Conservation (phyloP, 2,797 vertebrate genomes). For the Hozukius guyotensis region DNA sequence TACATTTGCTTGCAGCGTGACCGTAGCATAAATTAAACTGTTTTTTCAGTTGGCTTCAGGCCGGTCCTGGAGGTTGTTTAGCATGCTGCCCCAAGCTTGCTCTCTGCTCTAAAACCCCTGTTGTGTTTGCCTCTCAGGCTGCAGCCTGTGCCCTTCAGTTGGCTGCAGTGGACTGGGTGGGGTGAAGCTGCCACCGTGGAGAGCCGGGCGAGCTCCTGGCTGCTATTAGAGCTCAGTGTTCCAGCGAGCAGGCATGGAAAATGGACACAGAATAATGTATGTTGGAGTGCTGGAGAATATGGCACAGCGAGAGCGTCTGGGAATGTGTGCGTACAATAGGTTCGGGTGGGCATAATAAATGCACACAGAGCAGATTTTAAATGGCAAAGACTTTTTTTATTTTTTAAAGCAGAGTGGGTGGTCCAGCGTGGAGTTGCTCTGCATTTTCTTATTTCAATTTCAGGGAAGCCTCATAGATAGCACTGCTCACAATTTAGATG, state of each 20-base stretch:
- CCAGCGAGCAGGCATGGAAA: conserved; percentile 45
- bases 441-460: conserved; percentile 3
- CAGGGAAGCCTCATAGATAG: background rate
- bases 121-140: conserved; percentile 22
- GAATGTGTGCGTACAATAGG: background rate
- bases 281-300: conserved; percentile 51
- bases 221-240: conserved; percentile 66
- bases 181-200: conserved; percentile 32
- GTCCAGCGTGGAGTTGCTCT: background rate
- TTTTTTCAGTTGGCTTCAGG: conserved; percentile 6
- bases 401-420: background rate
- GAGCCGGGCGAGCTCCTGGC: conserved; percentile 24
- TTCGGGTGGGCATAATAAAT: conserved; percentile 33
- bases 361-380: conserved; percentile 18
- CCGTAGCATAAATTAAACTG: background rate
- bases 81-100: conserved; percentile 22
- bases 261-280: conserved; percentile 73
- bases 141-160: conserved; percentile 16
- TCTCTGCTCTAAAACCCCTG: conserved; percentile 26
- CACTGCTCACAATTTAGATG: background rate
- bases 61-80: conserved; percentile 38
- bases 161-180: conserved; percentile 19
- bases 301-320: conserved; percentile 22
- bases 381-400: conserved; percentile 20
- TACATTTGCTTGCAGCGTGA: too few species aligned